Conservation (phyloP, 1,140 invertebrate genomes). For the Bombus confusus region DNA sequence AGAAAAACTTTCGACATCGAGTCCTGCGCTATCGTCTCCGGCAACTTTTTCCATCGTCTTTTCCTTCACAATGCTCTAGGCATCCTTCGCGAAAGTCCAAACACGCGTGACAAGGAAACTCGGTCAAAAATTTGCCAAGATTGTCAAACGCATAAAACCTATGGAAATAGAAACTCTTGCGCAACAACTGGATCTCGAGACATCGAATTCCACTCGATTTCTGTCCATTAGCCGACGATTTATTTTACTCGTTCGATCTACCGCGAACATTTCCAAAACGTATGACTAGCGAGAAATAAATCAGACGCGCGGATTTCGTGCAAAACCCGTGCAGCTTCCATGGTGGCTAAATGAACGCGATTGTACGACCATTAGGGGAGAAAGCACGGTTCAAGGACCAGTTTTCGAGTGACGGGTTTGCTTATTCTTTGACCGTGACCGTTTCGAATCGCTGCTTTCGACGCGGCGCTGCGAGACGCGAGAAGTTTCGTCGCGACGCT, state of each 20-base stretch:
- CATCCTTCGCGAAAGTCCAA: too few relatives aligned
- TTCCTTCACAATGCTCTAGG: background rate
- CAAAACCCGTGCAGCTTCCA: background rate
- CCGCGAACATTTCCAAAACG: background rate
- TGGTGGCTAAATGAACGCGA: background rate
- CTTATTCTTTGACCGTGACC: background rate
- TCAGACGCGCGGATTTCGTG: background rate
- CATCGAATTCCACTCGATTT: background rate
- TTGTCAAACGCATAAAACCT: background rate
- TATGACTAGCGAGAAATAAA: background rate
- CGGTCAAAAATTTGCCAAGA: too few relatives aligned
- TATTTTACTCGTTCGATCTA: background rate
- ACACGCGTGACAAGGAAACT: background rate
- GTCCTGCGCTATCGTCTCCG: too few relatives aligned
- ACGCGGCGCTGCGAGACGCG: background rate
- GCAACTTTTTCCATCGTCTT: background rate
- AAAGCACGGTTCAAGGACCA: background rate
- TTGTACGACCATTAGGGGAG: background rate
- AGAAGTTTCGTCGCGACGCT: background rate
- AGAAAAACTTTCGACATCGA: conserved; percentile 2
- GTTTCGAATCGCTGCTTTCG: background rate
- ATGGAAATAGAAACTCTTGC: background rate
- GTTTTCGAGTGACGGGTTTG: background rate
- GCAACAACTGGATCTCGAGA: background rate
- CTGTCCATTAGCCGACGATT: background rate